These are phyloP conservation scores for Acanthurus leucopareius DNA, from an alignment of 2,797 vertebrate genomes.

Conservation along the genomic window DNA sequence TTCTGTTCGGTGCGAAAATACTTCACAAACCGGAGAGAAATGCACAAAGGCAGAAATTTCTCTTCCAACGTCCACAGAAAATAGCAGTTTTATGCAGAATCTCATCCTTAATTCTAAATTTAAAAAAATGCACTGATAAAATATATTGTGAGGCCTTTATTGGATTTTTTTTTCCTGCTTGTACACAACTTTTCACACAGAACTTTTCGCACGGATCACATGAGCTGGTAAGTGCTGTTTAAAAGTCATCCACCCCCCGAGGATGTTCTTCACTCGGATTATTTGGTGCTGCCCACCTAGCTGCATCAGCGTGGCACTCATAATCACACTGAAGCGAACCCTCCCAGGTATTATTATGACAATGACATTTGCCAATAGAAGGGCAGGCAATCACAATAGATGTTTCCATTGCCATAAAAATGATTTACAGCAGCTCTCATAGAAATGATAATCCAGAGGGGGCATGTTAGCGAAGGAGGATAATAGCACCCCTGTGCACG, in stretches of 20 bases:
- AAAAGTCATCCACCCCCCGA: slow-evolving; percentile 67
- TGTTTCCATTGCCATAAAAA: slow-evolving; percentile 72
- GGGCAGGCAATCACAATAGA: slow-evolving; percentile 74
- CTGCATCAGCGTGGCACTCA: slow-evolving; percentile 45
- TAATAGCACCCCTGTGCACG: slow-evolving; percentile 50
- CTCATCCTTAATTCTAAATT: background rate
- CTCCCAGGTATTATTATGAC: slow-evolving; percentile 72
- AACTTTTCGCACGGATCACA: slow-evolving; percentile 41
- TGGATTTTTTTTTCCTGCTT: background rate
- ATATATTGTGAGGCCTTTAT: background rate
- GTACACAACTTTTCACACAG: background rate
- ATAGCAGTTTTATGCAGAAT: too few species aligned
- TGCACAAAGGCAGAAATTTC: background rate
- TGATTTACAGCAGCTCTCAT: slow-evolving; percentile 63
- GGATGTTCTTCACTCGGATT: slow-evolving; percentile 53
- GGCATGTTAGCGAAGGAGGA: slow-evolving; percentile 59
- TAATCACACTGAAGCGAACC: slow-evolving; percentile 58
- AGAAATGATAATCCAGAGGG: slow-evolving; percentile 67
- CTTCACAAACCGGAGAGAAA: background rate
- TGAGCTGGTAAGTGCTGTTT: slow-evolving; percentile 23
- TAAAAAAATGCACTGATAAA: background rate
- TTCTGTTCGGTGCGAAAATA: background rate
- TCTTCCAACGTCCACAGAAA: too few species aligned
- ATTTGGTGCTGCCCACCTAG: slow-evolving; percentile 44
- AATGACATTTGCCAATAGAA: slow-evolving; percentile 78